Conservation (phyloP, 1,140 invertebrate species). For the Hylyphantes graminicola region DNA sequence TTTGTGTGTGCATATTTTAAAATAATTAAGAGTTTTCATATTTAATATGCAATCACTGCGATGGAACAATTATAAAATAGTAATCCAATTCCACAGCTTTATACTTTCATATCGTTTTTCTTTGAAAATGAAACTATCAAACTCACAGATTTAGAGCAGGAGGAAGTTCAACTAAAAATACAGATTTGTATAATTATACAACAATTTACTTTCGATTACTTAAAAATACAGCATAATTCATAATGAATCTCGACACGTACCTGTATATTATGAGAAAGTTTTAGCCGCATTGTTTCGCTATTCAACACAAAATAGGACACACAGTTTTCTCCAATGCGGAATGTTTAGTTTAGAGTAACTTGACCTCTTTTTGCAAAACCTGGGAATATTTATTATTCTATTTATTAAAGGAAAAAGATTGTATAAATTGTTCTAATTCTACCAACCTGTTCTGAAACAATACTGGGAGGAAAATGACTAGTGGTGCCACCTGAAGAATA, state of each 20-base stretch:
- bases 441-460: slow-evolving; percentile 38
- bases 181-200: no score
- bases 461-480: slow-evolving; percentile 34
- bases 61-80: no score
- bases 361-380: slow-evolving; percentile 3
- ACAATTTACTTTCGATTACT: no score
- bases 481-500: slow-evolving; percentile 37
- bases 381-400: neutral
- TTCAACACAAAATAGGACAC: neutral
- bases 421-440: neutral
- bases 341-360: neutral
- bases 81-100: no score
- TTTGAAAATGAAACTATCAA: neutral
- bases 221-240: no score
- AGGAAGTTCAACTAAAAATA: no score
- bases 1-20: no score
- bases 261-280: neutral
- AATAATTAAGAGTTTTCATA: no score
- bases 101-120: no score
- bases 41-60: no score
- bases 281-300: neutral
- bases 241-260: neutral
- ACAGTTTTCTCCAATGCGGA: neutral
- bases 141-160: neutral
- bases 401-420: slow-evolving; percentile 5